Evolutionary conservation across 2,113 vertebrate species (phyloP), one percentile per base, ranked within the genome.

Genomic region (Tylochromis polylepis): DNA sequence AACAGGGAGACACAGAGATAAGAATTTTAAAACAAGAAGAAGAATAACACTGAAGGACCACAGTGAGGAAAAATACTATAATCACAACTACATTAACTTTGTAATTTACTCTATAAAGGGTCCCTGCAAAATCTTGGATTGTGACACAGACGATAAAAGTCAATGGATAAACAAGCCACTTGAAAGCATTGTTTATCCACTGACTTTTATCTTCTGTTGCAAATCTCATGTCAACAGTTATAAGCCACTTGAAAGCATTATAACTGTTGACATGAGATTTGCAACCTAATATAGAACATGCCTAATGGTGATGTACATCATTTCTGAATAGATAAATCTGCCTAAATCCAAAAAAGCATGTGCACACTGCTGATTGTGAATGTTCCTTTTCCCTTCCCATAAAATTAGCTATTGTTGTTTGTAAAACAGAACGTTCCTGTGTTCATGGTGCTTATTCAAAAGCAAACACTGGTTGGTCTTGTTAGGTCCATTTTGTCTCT

Each of bases 21-120:
- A 59, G 27, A 29, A 59, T 29, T 24, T 5, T 0, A 10, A 31
- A 59, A 57, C 31, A 31, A 31, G 5, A 5, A 55, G 9, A 5
- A 36, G 14, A 31, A 59, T 18, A 31, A 60, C 3, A 60, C 27
- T 60, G 5, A 31, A 18, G 31, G 15, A 60, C 58, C 58, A 18
- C 58, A 31, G 8, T 31, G 27, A 31, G 15, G 58, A 18, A 3
- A 31, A 60, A 60, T 8, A 18, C 27, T 18, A 16, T 60, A 31
- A 60, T 18, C 58, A 31, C 58, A 60, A 31, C 27, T 18, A 60
- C 5, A 60, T 60, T 31, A 2, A 60, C 8, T 59, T 59, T 59
- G 27, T 10, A 59, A 16, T 29, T 31, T 59, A 16, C 27, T 59
- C 27, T 59, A 59, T 59, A 59, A 59, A 59, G 27, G 2, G 57